Evolutionary conservation across 2,113 vertebrate genomes (phyloP).

Genomic region (Suricata suricatta): DNA sequence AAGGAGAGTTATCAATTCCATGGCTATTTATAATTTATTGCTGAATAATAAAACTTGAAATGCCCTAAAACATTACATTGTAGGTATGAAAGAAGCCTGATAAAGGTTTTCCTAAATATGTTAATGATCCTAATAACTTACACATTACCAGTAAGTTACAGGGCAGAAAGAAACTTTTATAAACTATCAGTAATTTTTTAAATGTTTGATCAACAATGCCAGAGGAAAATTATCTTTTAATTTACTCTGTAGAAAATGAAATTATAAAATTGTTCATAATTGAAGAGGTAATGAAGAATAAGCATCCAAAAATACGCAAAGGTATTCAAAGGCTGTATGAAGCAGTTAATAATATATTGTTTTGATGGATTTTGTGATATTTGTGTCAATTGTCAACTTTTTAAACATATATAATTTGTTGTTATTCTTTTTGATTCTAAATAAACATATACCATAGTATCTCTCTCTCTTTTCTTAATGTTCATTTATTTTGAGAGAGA

Average conservation of each 20-base stretch:
- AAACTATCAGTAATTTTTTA: neutral
- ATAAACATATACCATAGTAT: neutral
- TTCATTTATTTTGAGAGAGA: no score
- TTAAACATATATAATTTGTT: neutral
- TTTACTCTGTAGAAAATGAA: slow-evolving; percentile 20
- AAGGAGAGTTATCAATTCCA: neutral
- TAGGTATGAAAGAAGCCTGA: neutral
- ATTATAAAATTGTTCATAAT: slow-evolving; percentile 3
- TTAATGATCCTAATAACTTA: neutral
- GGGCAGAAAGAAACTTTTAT: neutral
- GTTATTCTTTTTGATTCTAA: neutral
- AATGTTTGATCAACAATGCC: neutral
- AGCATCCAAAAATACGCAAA: neutral
- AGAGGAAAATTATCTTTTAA: slow-evolving; percentile 11
- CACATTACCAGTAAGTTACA: neutral
- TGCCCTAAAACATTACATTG: neutral
- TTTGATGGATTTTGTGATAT: neutral
- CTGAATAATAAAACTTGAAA: neutral
- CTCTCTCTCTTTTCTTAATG: no score
- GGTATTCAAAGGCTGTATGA: neutral
- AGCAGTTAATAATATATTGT: neutral
- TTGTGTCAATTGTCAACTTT: neutral
- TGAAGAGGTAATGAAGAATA: neutral
- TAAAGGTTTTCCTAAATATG: neutral
- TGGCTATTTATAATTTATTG: neutral